These are phyloP conservation scores for Cylindroiulus punctatus DNA, from an alignment of 2,888 invertebrate species.

Conservation along the genomic window DNA sequence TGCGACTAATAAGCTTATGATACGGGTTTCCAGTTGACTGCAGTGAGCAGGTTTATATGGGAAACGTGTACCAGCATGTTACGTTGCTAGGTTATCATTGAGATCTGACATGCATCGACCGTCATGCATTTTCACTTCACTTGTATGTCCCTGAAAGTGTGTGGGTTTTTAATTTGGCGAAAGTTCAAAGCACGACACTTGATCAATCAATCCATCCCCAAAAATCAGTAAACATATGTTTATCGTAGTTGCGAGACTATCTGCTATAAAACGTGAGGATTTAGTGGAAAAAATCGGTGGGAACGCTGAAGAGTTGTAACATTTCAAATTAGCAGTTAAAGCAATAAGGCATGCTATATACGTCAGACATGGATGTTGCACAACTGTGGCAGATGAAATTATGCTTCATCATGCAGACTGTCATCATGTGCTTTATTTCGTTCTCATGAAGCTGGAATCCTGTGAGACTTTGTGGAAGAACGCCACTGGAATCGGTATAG, in stretches of 20 bases:
- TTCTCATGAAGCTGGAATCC: not conserved
- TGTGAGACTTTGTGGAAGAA: too few species aligned
- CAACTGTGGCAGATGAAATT: not conserved
- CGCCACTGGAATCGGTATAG: too few species aligned
- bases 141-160: not conserved
- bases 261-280: not conserved
- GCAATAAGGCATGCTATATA: not conserved
- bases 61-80: slow-evolving; percentile 12
- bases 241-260: not conserved
- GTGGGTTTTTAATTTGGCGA: slow-evolving; percentile 6
- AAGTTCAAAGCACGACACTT: not conserved
- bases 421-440: not conserved
- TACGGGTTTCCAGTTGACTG: not conserved
- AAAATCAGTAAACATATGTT: not conserved
- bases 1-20: not conserved
- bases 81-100: slow-evolving; percentile 16
- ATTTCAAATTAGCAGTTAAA: not conserved
- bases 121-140: not conserved
- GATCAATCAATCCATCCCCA: not conserved
- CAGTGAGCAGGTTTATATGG: not conserved
- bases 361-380: not conserved
- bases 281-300: not conserved
- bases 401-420: too few species aligned
- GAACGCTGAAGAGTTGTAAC: not conserved
- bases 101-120: not conserved